These are phyloP conservation scores for Malthinus flaveolus DNA, from an alignment of 2,888 invertebrate species.

Conservation along the genomic window DNA sequence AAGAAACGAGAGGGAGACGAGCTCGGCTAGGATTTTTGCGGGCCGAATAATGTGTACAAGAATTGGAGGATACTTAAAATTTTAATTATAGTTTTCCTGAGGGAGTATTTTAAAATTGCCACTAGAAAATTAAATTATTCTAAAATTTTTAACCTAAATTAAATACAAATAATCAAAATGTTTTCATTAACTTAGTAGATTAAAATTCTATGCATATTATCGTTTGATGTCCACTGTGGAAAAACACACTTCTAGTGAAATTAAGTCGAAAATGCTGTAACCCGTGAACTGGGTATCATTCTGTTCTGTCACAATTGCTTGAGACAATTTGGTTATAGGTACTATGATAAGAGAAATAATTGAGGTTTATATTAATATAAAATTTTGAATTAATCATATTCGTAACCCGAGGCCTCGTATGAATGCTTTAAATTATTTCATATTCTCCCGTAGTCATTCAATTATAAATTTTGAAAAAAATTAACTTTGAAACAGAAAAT, in stretches of 20 bases:
- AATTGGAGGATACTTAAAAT: no score
- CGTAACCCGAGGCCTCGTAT: not conserved
- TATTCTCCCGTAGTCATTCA: no score
- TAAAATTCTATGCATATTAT: not conserved
- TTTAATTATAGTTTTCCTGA: no score
- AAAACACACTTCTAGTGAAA: not conserved
- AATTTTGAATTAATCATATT: slow-evolving; percentile 5
- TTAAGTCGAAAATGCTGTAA: not conserved
- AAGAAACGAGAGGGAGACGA: no score
- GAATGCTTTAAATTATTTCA: not conserved
- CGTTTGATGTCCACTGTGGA: not conserved
- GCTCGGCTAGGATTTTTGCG: no score
- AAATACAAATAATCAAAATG: slow-evolving; percentile 1
- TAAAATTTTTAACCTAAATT: not conserved
- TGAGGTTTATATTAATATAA: not conserved
- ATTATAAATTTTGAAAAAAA: no score
- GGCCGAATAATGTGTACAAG: no score
- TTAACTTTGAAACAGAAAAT: no score
- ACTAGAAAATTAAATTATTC: no score
- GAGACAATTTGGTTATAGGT: not conserved
- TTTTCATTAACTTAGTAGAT: not conserved
- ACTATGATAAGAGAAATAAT: slow-evolving; percentile 1
- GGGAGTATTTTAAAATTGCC: no score
- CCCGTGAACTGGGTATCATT: not conserved
- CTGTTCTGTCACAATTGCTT: slow-evolving; percentile 2